Evolutionary conservation across 2,888 invertebrate species (phyloP), one percentile per base, ranked within the genome.

Genomic region (Clivina fossor): DNA sequence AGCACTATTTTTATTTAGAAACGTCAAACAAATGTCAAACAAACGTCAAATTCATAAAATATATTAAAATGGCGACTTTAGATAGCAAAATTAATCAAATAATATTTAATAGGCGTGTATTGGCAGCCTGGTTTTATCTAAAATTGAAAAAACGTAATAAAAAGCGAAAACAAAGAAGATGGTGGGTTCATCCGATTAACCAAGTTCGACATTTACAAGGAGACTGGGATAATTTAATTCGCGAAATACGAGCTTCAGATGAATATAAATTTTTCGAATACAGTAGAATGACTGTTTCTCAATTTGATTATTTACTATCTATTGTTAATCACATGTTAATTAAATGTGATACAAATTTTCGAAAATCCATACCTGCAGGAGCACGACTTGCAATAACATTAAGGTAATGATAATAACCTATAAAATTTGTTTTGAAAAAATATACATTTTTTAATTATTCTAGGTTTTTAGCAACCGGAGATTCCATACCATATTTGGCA

Each of bases 391-490:
- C 22, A n/a, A 13, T 24, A 22, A 41, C 41, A 24, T 13, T 41
- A 2, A 22, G 41, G 41, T 40, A 40, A 40, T n/a, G n/a, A 22
- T 40, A n/a, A 8, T 22, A 24, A 22, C 5, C 5, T 11, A 38
- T 9, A 38, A 18, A 4, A 2, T 4, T 40, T 22, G 11, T n/a
- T 13, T 2, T 7, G n/a, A n/a, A n/a, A n/a, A n/a, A n/a, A n/a
- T n/a, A n/a, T n/a, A n/a, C n/a, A n/a, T n/a, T n/a, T n/a, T n/a
- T n/a, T n/a, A n/a, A n/a, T 16, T 41, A 16, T 48, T 49, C 20
- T 26, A 56, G 56, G n/a, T 43, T 50, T 51, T 28, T 56, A 19
- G 56, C 56, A 1, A 57, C 43, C 24, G 51, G 51, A n/a, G 50
- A 44, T 33, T 40, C 43, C 3, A 19, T 57, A 16, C 16, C 37